Conservation (phyloP, 2,888 invertebrate genomes). For the Pharmacophagus antenor region DNA sequence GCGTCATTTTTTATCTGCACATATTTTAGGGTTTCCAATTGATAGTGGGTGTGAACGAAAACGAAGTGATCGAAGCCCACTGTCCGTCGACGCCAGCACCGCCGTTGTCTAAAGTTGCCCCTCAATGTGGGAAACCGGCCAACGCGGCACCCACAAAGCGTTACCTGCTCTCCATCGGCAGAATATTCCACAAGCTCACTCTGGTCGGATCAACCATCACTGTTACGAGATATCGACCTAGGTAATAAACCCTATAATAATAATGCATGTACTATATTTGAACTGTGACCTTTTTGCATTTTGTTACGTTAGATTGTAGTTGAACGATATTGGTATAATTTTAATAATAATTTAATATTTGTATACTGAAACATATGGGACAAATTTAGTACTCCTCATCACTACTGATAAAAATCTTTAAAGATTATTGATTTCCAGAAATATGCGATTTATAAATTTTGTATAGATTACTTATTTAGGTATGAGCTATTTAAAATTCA, state of each 20-base stretch:
- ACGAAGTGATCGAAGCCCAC: slow-evolving; percentile 64
- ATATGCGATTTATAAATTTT: too few species aligned
- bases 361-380: too few species aligned
- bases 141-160: slow-evolving; percentile 82
- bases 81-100: slow-evolving; percentile 65
- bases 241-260: slow-evolving; percentile 69
- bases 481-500: too few species aligned
- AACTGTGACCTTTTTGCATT: too few species aligned
- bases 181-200: slow-evolving; percentile 96
- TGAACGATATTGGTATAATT: too few species aligned
- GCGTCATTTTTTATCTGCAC: neutral
- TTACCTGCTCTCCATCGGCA: slow-evolving; percentile 94
- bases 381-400: too few species aligned
- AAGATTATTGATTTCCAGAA: too few species aligned
- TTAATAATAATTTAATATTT: too few species aligned
- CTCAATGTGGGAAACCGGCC: slow-evolving; percentile 62
- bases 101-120: slow-evolving; percentile 72
- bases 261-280: neutral
- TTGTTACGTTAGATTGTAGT: too few species aligned
- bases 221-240: slow-evolving; percentile 96
- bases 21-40: slow-evolving; percentile 88
- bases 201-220: slow-evolving; percentile 94
- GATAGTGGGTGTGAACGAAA: slow-evolving; percentile 82
- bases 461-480: too few species aligned
- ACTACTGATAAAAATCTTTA: too few species aligned